Evolutionary conservation across 2,113 vertebrate genomes (phyloP).

Genomic region (Misgurnus mizolepis): DNA sequence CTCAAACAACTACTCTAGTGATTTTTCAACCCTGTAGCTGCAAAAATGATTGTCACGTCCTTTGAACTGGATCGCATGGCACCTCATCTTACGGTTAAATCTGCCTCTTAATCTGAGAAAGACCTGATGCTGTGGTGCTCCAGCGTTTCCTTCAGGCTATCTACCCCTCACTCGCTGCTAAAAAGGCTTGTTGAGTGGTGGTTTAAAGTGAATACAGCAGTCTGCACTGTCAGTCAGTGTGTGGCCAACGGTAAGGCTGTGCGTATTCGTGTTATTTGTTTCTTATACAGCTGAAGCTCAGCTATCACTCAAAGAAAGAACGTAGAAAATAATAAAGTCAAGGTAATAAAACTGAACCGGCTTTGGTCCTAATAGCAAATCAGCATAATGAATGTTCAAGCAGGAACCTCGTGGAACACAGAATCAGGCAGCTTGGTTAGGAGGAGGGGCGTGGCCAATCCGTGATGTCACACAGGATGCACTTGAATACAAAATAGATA

Average conservation of each 20-base stretch:
- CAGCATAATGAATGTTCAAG: conserved; percentile 60
- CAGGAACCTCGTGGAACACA: conserved; percentile 14
- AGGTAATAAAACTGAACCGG: conserved; percentile 2
- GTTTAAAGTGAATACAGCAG: conserved; percentile 64
- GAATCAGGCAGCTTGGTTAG: neutral
- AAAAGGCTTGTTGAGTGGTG: conserved; percentile 40
- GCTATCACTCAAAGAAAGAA: conserved; percentile 65
- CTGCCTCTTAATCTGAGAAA: conserved; percentile 5
- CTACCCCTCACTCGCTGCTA: conserved; percentile 8
- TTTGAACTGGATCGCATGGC: conserved; percentile 14
- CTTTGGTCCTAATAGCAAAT: conserved; percentile 50
- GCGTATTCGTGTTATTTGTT: conserved; percentile 65
- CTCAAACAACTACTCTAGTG: neutral
- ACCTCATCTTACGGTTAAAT: conserved; percentile 41
- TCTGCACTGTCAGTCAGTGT: conserved; percentile 57
- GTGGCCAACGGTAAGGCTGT: conserved; percentile 51
- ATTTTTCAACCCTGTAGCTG: neutral
- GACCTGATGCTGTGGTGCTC: neutral
- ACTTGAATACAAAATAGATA: neutral
- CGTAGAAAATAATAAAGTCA: conserved; percentile 34
- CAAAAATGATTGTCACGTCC: neutral
- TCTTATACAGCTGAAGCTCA: conserved; percentile 59
- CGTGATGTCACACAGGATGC: neutral
- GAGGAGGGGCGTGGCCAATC: neutral
- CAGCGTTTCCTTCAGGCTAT: neutral